Evolutionary conservation across 1,140 invertebrate genomes (phyloP), one percentile per base, ranked within the genome.

Genomic region (Zophobas atratus): DNA sequence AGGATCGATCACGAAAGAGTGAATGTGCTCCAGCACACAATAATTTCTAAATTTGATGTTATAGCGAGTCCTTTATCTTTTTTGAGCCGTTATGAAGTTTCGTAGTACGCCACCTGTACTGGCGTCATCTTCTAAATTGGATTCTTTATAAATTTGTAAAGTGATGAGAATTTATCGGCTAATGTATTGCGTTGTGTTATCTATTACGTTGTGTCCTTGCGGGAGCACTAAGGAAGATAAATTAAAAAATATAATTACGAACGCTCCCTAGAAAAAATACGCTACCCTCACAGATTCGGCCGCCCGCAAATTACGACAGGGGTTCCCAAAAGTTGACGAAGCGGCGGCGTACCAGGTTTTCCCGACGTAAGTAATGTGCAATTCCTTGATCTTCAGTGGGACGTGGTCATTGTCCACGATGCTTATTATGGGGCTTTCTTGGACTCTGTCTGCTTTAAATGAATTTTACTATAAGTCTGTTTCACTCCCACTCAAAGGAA

Each of bases 201-300:
- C 81, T 83, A 80, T 81, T 81, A 80, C 79, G 79, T 39, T 46
- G 70, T 79, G 81, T 83, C 80, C 76, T 83, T 83, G 75, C 51
- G 80, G 76, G 75, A 80, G 78, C 78, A 77, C 56, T 82, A 83
- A 84, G 82, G 82, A 84, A 83, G 83, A 84, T 84, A 83, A 84
- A 84, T 84, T 83, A 84, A 83, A 84, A 84, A 83, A 83, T 82
- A 82, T 84, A 84, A 84, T 84, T 84, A 83, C 78, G 67, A 77
- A 79, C 51, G 51, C 76, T 73, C 81, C 74, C 81, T 77, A 63
- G 41, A 80, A 81, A 82, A 82, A 77, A 71, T 35, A 67, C 46
- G 57, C 48, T 75, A 60, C 73, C 74, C 77, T 77, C 60, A 43
- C 53, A 74, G 55, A 57, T 75, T 75, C 43, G 35, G 56, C 32